Percentiles rank a stretch among this genome's conserved stretches.
Evolutionary conservation across 1,140 invertebrate species (phyloP).

Genomic region (Formica selysi): DNA sequence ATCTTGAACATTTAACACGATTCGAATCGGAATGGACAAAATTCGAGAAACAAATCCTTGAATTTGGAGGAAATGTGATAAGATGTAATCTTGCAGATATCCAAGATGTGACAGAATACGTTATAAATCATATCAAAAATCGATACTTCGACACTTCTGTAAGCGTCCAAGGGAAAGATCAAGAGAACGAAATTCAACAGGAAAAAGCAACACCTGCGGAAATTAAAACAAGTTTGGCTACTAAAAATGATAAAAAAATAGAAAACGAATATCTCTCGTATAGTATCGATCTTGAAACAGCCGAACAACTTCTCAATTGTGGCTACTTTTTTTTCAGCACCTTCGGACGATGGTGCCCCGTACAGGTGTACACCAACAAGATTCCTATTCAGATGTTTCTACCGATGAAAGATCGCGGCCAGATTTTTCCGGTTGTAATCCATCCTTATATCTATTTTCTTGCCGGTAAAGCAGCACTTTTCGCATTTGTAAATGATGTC

Average conservation of each 20-base stretch:
- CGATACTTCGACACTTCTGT: constrained; percentile 68
- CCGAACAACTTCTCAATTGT: constrained; percentile 85
- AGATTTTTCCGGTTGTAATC: constrained; percentile 87
- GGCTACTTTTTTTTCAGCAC: constrained; percentile 88
- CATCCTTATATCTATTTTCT: constrained; percentile 88
- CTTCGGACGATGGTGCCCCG: constrained; percentile 88
- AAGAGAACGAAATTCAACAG: constrained; percentile 76
- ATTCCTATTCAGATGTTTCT: constrained; percentile 86
- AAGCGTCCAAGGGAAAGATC: constrained; percentile 68
- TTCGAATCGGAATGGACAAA: constrained; percentile 46
- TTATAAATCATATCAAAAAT: constrained; percentile 73
- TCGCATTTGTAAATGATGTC: constrained; percentile 86
- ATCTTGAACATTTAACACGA: constrained; percentile 57
- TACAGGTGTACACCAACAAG: constrained; percentile 86
- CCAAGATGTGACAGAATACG: constrained; percentile 28
- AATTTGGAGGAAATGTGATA: constrained; percentile 52
- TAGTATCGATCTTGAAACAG: constrained; percentile 85
- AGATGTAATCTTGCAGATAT: constrained; percentile 64
- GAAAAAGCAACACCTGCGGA: constrained; percentile 17
- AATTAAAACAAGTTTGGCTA: constrained; percentile 25
- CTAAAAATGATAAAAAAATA: constrained; percentile 65
- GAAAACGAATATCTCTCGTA: constrained; percentile 79
- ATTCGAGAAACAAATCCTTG: constrained; percentile 31
- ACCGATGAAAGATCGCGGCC: constrained; percentile 80
- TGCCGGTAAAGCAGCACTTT: constrained; percentile 83